phyloP scores from a whole-genome alignment of 2,797 vertebrate genomes.

The Dromococcyx pavoninus region DNA sequence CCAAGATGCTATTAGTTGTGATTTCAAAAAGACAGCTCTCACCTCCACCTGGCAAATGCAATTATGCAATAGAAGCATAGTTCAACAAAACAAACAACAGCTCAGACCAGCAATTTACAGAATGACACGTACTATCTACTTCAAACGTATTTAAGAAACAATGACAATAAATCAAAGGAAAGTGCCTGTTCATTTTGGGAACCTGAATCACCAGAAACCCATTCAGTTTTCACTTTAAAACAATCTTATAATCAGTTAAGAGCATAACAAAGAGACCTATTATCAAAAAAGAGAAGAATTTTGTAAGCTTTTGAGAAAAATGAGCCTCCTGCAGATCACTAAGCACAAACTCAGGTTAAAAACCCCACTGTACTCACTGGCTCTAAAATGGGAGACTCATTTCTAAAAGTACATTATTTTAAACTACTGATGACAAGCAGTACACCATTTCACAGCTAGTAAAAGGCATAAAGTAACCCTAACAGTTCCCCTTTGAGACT shows the following conservation, averaged over 20 bases:
- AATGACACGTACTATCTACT: not conserved
- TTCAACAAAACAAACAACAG: conserved; percentile 36
- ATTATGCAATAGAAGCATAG: not conserved
- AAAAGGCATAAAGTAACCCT: not conserved
- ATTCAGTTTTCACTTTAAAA: not conserved
- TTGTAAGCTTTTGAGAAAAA: not conserved
- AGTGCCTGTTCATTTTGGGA: not conserved
- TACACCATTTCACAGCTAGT: not conserved
- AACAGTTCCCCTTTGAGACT: not conserved
- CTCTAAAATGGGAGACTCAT: not conserved
- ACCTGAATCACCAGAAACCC: not conserved
- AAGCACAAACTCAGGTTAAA: not conserved
- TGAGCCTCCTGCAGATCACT: not conserved
- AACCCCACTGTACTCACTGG: not conserved
- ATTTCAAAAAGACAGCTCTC: conserved; percentile 32
- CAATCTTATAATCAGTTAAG: not conserved
- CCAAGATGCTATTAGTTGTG: not conserved
- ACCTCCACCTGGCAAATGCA: conserved; percentile 21
- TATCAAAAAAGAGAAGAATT: not conserved
- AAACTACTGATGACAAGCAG: not conserved
- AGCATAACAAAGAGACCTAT: not conserved
- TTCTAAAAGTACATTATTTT: not conserved
- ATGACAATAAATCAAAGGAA: not conserved
- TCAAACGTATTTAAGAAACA: not conserved
- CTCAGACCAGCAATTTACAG: not conserved